Base-by-base conservation (phyloP, 2,797 vertebrate genomes). In the Rhabdomys pumilio region DNA sequence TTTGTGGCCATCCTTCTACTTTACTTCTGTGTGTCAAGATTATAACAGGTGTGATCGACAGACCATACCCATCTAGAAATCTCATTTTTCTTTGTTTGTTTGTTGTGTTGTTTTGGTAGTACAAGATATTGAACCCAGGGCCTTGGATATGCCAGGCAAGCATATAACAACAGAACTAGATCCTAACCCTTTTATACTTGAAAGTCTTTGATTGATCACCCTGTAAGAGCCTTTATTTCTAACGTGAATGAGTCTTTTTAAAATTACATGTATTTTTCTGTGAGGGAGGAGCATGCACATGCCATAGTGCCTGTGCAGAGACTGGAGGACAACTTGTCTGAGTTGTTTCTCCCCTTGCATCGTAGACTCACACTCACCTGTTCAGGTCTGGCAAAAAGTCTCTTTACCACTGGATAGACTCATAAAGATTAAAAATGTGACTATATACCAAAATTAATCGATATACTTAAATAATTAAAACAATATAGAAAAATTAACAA, bases 361-460 rank as follows among this genome's bases (percentile, higher is more conserved):
- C 10, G 6, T 6, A 34, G 26, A 17, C 19, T 84, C 61, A 10
- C 17, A 47, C 82, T 65, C 44, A 67, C 10, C 6, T 53, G 31
- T n/a, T 67, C 31, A 69, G 31, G 6, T 53, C 13, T n/a, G 31
- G 19, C 19, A 85, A 44, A 67, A 85, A 50, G 44, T 3, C 5
- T 29, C 82, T 65, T 47, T 65, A 84, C 41, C 9, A 47, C 17
- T 22, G 17, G 34, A 67, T 20, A 50, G 72, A 72, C 1, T 4
- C 76, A 90, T 90, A 8, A 86, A 10, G 53, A 77, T 92, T 92
- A 95, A 97, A 97, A 96, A 85, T 85, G 55, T 47, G 34, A 77
- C 82, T 95, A 86, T 88, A 75, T 92, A 88, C 90, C 75, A 96
- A 97, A 93, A 88, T 88, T 72, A 63, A 95, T 38, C n/a, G 20